Evolutionary conservation across 2,113 vertebrate species (phyloP), one percentile per base, ranked within the genome.

Genomic region (Carlito syrichta): DNA sequence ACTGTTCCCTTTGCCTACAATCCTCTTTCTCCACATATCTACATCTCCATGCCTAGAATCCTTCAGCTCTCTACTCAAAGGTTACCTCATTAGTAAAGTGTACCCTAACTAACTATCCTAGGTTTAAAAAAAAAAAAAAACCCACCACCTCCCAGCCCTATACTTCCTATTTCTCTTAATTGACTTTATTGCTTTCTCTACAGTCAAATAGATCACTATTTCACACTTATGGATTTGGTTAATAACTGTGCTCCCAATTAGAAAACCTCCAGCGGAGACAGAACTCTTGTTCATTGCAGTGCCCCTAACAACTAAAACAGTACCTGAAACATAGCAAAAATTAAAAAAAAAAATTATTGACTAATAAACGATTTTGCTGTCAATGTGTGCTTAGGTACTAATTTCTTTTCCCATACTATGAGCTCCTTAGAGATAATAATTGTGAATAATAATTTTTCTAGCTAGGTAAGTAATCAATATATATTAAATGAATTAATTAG

Each of bases 361-460:
- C 4, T 11, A 11, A 83, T 17, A 81, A 78, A 69, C 17, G 20
- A 73, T 63, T 89, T 94, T 32, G 38, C 8, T 74, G 16, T 50
- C 48, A 69, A 68, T 85, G 38, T 68, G 10, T 86, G 45, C n/a
- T 69, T 89, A 6, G n/a, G 2, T 86, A 71, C 78, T 89, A 77
- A 60, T 71, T 77, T 86, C 3, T 60, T 35, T 27, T 78, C 2
- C 8, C 10, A 27, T 78, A 68, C 3, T 84, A 23, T 71, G 86
- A 94, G 2, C 22, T 81, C 43, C n/a, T 73, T 73, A 8, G 95
- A 73, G 45, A 62, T 78, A 77, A 45, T 50, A 81, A 85, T 79
- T 91, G 12, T 63, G 50, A 43, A 82, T 85, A 11, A 68, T 60
- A 69, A 50, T 77, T 83, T 69, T 35, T 52, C 9, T 38, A 93